Conservation (phyloP, 1,140 invertebrate species). For the Ditylenchus dipsaci region DNA sequence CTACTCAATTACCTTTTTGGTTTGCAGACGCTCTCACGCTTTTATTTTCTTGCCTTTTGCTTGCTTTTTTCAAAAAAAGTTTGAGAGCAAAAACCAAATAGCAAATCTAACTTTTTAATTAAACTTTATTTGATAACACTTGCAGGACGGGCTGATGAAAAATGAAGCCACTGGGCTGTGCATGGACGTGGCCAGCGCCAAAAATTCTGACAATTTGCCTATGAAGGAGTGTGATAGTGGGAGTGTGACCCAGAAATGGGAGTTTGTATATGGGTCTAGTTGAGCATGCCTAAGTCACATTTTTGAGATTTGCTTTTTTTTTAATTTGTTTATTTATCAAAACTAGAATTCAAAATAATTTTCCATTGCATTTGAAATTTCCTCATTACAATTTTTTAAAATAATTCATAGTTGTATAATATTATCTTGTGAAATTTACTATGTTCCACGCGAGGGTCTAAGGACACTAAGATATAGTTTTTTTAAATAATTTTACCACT, state of each 20-base stretch:
- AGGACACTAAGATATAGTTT: no score
- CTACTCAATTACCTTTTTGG: background rate
- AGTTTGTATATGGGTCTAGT: conserved; percentile 27
- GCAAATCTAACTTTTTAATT: background rate
- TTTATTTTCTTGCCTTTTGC: conserved; percentile 5
- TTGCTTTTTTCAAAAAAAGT: conserved; percentile 1
- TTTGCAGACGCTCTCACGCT: background rate
- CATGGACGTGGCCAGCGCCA: conserved; percentile 35
- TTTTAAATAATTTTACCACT: no score
- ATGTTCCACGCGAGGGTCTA: no score
- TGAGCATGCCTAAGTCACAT: no score
- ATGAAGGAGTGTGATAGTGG: conserved; percentile 34
- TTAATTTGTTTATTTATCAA: no score
- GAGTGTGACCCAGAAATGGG: conserved; percentile 43
- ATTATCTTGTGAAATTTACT: no score
- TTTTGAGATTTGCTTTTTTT: no score
- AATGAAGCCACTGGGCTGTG: conserved; percentile 38
- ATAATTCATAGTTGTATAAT: no score
- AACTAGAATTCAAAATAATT: no score
- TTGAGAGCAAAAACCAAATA: no score
- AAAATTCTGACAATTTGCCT: conserved; percentile 31
- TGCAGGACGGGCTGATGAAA: conserved; percentile 35
- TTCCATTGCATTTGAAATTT: no score
- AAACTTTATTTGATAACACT: background rate
- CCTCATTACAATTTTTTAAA: no score